phyloP scores from a whole-genome alignment of 2,797 vertebrate genomes.

The Scomberomorus guttatus region DNA sequence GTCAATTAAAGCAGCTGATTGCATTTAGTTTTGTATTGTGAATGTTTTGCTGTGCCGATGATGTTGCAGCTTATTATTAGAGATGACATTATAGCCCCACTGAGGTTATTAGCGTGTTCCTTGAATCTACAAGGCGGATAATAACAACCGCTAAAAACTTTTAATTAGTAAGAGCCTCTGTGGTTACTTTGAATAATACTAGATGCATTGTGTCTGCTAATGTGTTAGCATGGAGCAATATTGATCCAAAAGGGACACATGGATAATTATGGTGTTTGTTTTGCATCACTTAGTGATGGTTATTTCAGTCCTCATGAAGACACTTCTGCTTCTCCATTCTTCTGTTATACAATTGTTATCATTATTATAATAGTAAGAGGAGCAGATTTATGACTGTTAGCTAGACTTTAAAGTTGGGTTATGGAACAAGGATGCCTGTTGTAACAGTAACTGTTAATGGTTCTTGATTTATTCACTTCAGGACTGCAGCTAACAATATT shows the following conservation, averaged over 20 bases:
- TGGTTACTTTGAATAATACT: constrained; percentile 29
- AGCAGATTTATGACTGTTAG: too few species aligned
- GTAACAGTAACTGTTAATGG: background rate
- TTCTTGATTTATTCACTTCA: background rate
- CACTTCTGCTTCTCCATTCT: background rate
- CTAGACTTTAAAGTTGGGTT: too few species aligned
- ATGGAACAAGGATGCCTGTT: background rate
- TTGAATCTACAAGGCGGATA: constrained; percentile 2
- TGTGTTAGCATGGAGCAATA: background rate
- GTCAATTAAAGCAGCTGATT: constrained; percentile 42
- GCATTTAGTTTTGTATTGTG: constrained; percentile 30
- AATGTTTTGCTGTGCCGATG: background rate
- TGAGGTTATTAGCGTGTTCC: constrained; percentile 30
- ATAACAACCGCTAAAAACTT: constrained; percentile 11
- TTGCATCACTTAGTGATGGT: background rate
- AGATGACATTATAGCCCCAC: constrained; percentile 8
- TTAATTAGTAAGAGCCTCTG: constrained; percentile 42
- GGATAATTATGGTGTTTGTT: background rate
- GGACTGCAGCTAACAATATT: background rate
- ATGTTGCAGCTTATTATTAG: constrained; percentile 23
- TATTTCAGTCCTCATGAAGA: background rate
- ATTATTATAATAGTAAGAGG: background rate
- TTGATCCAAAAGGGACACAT: background rate
- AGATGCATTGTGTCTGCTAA: background rate
- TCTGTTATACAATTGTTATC: background rate